phyloP scores from a whole-genome alignment of 2,888 invertebrate species.

The Agriopis aurantiaria region DNA sequence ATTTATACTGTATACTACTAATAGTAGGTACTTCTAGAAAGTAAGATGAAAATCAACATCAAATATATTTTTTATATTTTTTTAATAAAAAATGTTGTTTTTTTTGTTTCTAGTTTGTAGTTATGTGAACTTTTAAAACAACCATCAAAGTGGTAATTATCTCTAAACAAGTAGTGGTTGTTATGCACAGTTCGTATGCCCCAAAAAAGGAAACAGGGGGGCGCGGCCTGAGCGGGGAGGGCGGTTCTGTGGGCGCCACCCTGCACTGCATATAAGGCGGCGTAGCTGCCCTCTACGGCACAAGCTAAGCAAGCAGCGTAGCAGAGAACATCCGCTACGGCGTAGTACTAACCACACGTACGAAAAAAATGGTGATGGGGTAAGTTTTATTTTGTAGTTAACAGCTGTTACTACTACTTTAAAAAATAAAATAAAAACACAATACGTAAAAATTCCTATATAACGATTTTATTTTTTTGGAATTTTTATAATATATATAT shows the following conservation, averaged over 20 bases:
- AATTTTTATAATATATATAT: too few species aligned
- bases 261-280: constrained; percentile 66
- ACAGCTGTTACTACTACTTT: too few species aligned
- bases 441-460: too few species aligned
- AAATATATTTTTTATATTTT: too few species aligned
- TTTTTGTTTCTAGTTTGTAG: too few species aligned
- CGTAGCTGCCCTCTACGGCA: constrained; percentile 54
- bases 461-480: too few species aligned
- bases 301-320: constrained; percentile 58
- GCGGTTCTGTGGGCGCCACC: constrained; percentile 54
- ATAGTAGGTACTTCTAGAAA: too few species aligned
- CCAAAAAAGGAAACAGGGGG: constrained; percentile 47
- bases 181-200: constrained; percentile 4
- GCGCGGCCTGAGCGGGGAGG: constrained; percentile 50
- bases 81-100: too few species aligned
- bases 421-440: too few species aligned
- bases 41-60: too few species aligned
- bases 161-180: neutral
- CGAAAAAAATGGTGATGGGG: constrained; percentile 44
- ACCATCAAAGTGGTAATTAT: neutral
- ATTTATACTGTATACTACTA: too few species aligned
- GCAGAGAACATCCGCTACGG: constrained; percentile 56
- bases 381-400: constrained; percentile 38
- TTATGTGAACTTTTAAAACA: too few species aligned
- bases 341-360: constrained; percentile 45